Conservation (phyloP, 2,888 invertebrate genomes). For the Synergus gifuensis region DNA sequence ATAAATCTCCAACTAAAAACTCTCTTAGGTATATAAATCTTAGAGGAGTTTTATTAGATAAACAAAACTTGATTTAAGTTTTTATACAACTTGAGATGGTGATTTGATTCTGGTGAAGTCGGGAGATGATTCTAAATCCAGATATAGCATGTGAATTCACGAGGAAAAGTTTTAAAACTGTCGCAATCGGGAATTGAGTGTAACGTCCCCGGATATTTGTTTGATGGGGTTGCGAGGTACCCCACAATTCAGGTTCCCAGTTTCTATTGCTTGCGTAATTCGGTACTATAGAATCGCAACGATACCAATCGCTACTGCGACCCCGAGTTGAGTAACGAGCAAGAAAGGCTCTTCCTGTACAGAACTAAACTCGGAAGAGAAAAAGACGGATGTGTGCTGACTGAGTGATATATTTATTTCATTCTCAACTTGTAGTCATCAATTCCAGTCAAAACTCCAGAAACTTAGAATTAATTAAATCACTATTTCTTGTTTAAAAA, state of each 20-base stretch:
- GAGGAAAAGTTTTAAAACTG: conserved; percentile 41
- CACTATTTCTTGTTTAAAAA: background rate
- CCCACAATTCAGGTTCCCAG: conserved; percentile 45
- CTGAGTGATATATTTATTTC: background rate
- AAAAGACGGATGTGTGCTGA: background rate
- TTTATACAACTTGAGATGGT: background rate
- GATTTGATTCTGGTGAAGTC: background rate
- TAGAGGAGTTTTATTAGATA: background rate
- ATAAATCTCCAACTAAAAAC: background rate
- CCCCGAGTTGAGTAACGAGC: conserved; percentile 33
- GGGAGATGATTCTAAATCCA: background rate
- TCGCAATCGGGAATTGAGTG: conserved; percentile 59
- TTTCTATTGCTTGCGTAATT: conserved; percentile 57
- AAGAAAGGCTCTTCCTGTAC: conserved; percentile 30
- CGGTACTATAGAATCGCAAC: conserved; percentile 38
- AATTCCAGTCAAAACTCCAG: background rate
- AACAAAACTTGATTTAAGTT: background rate
- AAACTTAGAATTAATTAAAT: background rate
- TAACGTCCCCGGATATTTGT: conserved; percentile 43
- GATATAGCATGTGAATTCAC: conserved; percentile 4
- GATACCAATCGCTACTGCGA: conserved; percentile 47
- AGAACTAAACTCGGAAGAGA: conserved; percentile 19
- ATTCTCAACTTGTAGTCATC: background rate
- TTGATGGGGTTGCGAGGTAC: conserved; percentile 47
- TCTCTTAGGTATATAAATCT: background rate